phyloP scores from a whole-genome alignment of 2,797 vertebrate genomes.

The Paramormyrops hopkinsi region DNA sequence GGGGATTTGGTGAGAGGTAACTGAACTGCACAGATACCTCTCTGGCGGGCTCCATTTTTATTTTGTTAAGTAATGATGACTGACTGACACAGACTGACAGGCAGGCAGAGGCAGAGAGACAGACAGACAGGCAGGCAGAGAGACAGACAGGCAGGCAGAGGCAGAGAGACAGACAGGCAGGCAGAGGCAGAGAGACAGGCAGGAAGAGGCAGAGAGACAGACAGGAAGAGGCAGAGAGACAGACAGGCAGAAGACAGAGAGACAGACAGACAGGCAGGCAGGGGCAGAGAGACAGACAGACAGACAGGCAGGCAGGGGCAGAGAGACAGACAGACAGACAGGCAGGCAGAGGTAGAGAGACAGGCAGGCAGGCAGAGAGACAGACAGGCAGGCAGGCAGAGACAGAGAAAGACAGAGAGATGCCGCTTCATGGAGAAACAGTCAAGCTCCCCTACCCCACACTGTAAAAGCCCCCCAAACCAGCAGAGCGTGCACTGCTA shows the following conservation, averaged over 20 bases:
- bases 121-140: neutral
- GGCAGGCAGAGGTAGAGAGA: neutral
- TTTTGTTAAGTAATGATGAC: neutral
- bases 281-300: too few relatives aligned
- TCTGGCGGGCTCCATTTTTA: neutral
- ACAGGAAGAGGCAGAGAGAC: too few relatives aligned
- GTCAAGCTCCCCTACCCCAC: neutral
- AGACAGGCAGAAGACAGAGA: too few relatives aligned
- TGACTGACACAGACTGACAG: neutral
- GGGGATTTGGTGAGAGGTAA: neutral
- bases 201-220: too few relatives aligned
- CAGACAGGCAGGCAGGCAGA: neutral
- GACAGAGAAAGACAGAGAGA: neutral
- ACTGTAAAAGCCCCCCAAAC: neutral
- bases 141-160: neutral
- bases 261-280: neutral
- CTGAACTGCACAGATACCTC: neutral
- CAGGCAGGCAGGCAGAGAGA: neutral
- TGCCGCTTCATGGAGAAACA: neutral
- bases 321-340: neutral
- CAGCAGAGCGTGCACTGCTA: neutral
- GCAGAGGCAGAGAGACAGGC: too few relatives aligned
- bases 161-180: neutral
- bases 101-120: neutral
- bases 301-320: neutral